A percentile compares a stretch with the other conserved stretches of the same genome.
Conservation (phyloP, 2,888 invertebrate species). For the Tipula helvola region DNA sequence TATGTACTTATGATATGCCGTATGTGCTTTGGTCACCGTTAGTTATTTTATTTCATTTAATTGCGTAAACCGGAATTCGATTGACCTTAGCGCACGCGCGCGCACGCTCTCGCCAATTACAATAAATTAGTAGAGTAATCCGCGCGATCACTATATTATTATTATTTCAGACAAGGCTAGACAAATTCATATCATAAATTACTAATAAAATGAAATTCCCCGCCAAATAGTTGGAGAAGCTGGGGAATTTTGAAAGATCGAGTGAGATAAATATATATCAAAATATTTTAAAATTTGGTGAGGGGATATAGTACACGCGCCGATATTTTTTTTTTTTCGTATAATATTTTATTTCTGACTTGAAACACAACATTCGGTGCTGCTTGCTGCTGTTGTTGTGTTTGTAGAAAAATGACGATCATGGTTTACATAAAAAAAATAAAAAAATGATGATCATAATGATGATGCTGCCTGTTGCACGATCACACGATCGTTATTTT, state of each 20-base stretch:
- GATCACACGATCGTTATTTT: not conserved
- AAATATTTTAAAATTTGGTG: not conserved
- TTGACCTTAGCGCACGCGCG: not conserved
- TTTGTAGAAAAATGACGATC: not conserved
- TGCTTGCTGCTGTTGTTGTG: not conserved
- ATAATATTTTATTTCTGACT: not conserved
- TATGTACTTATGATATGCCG: not conserved
- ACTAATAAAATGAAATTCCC: not conserved
- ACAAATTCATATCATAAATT: not conserved
- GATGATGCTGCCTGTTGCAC: slow-evolving; percentile 6
- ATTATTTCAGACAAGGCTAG: not conserved
- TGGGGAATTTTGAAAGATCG: not conserved
- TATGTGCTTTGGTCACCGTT: not conserved
- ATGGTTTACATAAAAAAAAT: not conserved
- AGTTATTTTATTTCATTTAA: not conserved
- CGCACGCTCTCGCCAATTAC: not conserved
- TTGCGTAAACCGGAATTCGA: not conserved
- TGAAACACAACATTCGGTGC: not conserved
- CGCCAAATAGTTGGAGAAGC: not conserved
- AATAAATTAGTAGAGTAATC: not conserved
- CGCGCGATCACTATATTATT: not conserved
- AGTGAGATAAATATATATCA: not conserved
- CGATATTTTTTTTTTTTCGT: not conserved
- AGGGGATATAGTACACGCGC: not conserved
- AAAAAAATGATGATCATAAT: not conserved